A percentile compares a stretch with the other conserved stretches of the same genome.
phyloP scores from a whole-genome alignment of 2,888 invertebrate genomes.

The Syrphus vitripennis region DNA sequence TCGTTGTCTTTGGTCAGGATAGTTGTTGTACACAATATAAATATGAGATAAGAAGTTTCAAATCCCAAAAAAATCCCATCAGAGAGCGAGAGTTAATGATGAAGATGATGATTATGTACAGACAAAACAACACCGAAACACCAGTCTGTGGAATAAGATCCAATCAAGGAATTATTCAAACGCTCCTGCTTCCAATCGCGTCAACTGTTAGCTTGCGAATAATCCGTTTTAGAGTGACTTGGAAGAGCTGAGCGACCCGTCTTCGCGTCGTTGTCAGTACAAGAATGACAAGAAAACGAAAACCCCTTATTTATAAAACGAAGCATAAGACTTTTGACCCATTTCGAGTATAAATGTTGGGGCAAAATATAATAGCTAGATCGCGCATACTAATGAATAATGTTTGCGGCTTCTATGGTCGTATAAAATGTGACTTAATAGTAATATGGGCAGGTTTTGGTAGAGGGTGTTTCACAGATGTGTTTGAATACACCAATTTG shows the following conservation, averaged over 20 bases:
- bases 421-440: constrained; percentile 42
- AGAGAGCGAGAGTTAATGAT: constrained; percentile 1
- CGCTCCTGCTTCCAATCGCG: constrained; percentile 79
- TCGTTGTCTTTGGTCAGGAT: constrained; percentile 55
- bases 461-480: not conserved
- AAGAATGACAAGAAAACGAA: constrained; percentile 70
- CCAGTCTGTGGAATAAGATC: not conserved
- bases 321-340: constrained; percentile 80
- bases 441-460: constrained; percentile 13
- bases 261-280: constrained; percentile 72
- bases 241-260: constrained; percentile 71
- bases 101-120: not conserved
- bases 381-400: constrained; percentile 28
- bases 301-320: constrained; percentile 70
- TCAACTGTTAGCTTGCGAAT: constrained; percentile 81
- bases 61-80: constrained; percentile 14
- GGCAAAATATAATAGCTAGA: constrained; percentile 13
- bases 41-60: constrained; percentile 54
- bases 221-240: constrained; percentile 75
- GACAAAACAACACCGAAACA: not conserved
- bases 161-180: constrained; percentile 43
- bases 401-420: constrained; percentile 25
- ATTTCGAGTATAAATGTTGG: constrained; percentile 79
- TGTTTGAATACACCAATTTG: too few species aligned
- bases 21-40: too few species aligned